These are phyloP conservation scores for Dendrocopos noguchii DNA, from an alignment of 2,113 vertebrate genomes.

Conservation along the genomic window DNA sequence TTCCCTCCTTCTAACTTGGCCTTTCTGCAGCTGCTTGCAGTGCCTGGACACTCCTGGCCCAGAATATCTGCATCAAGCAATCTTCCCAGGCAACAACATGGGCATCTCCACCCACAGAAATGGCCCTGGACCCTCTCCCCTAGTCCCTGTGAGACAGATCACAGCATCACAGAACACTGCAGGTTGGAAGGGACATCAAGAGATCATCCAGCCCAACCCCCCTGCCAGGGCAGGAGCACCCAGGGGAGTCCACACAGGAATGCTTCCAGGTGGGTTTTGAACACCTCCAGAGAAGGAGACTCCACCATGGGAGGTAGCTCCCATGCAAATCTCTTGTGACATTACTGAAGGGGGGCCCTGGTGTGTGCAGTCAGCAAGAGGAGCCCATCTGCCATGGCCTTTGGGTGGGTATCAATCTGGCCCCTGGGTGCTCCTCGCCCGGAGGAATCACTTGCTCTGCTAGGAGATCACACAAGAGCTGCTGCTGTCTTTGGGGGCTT, in stretches of 20 bases:
- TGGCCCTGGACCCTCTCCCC: not conserved
- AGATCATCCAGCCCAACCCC: too few species aligned
- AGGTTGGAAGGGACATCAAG: not conserved
- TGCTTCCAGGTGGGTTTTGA: too few species aligned
- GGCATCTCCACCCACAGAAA: too few species aligned
- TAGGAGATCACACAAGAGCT: constrained; percentile 52
- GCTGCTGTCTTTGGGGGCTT: constrained; percentile 31
- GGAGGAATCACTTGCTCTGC: constrained; percentile 28
- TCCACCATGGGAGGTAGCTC: not conserved
- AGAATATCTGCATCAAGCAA: too few species aligned
- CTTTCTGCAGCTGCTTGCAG: not conserved
- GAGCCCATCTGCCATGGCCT: constrained; percentile 35
- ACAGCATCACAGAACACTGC: too few species aligned
- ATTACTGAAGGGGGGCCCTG: constrained; percentile 52
- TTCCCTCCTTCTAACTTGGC: not conserved
- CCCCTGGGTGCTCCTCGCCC: constrained; percentile 58
- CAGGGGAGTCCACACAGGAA: too few species aligned
- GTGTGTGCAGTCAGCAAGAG: constrained; percentile 57
- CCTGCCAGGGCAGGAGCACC: too few species aligned
- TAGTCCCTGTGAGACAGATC: too few species aligned
- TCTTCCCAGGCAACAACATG: too few species aligned
- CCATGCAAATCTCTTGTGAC: not conserved
- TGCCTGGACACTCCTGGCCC: not conserved
- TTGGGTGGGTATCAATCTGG: constrained; percentile 47
- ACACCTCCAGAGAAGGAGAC: too few species aligned